Base-by-base conservation (phyloP, 37 sponge, comb jelly and placozoan genomes). In the Spongia lamella region DNA sequence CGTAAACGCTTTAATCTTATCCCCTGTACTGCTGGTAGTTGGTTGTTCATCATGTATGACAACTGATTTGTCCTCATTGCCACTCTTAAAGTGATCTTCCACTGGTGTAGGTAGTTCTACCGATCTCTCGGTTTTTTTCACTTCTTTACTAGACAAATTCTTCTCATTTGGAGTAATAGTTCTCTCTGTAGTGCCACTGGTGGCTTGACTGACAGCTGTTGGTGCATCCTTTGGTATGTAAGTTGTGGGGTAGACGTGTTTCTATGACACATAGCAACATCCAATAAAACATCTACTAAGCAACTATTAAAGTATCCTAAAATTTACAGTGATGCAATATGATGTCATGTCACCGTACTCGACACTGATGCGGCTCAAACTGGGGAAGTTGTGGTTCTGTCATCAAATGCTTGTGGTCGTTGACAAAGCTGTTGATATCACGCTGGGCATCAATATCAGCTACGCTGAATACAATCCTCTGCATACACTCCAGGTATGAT, bases 401-500 rank as follows among this genome's bases (percentile, higher is more conserved):
- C 63, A 63, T 53, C 16, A 92, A 77, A 0, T 73, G 49, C 21
- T 27, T 26, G 54, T 93, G 83, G 0, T 61, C 51, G 0, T 82
- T 49, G 13, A 85, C 89, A 75, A 95, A 95, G 13, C 39, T 33
- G 7, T 81, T 60, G 27, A 95, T 85, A 72, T 95, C 96, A 1
- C 31, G 63, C 11, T 59, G 31, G 1, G 80, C 86, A 79, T 81
- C 72, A 19, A 95, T 82, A 39, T 87, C 86, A 54, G 91, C 83
- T 54, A 88, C 79, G 64, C 84, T 81, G 22, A 95, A 5, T 13
- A 81, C 65, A 24, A 90, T 85, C 26, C 53, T 36, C 81, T 88
- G 89, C 85, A 91, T 88, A 17, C 86, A 66, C 75, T 84, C 89
- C 47, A 95, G 81, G 67, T 95, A 95, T 9, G 75, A 84, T 19